Evolutionary conservation across 2,797 vertebrate species (phyloP), one percentile per base, ranked within the genome.

Genomic region (Sandelia bainsii): DNA sequence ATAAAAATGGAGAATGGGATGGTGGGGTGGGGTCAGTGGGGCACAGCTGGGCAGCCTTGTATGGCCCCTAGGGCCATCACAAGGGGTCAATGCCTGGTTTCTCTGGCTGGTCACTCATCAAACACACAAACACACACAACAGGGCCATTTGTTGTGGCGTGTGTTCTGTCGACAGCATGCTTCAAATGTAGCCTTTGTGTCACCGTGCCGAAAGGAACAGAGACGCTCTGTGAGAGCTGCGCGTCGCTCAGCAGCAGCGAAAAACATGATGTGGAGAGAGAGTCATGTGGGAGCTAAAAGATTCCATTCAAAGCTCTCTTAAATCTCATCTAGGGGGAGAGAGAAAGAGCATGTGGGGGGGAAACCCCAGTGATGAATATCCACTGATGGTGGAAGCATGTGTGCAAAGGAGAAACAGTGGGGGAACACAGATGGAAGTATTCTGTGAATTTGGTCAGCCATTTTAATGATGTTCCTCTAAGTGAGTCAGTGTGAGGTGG

Each of bases 111-210:
- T 89, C 89, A 77, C 89, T 88, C 81, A 81, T 88, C 81, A 25
- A 73, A 51, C 85, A 73, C 81, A 75, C 81, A 84, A 69, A 60
- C 90, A 83, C 84, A 83, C 87, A 96, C 94, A 97, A 94, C 93
- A 88, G 87, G 77, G 56, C 84, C 93, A 77, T 94, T 98, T 97
- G 94, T 97, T 94, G 91, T 72, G 84, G 89, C 91, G 83, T 87
- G 87, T 77, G 78, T 83, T 92, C 88, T 64, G 83, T 93, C 85
- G 91, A 91, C 83, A 88, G 87, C 85, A 70, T 81, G 90, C 88
- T 92, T 94, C 93, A 94, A 96, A 96, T 95, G 94, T 94, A 93
- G 89, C 91, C 95, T 95, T 97, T 94, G 94, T 96, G 94, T 90
- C 80, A 81, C 69, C 70, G 69, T n/a, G 62, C 85, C 72, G 80